Percentiles rank a stretch among this genome's conserved stretches.
phyloP scores from a whole-genome alignment of 2,888 invertebrate genomes.

The Clunio marinus region DNA sequence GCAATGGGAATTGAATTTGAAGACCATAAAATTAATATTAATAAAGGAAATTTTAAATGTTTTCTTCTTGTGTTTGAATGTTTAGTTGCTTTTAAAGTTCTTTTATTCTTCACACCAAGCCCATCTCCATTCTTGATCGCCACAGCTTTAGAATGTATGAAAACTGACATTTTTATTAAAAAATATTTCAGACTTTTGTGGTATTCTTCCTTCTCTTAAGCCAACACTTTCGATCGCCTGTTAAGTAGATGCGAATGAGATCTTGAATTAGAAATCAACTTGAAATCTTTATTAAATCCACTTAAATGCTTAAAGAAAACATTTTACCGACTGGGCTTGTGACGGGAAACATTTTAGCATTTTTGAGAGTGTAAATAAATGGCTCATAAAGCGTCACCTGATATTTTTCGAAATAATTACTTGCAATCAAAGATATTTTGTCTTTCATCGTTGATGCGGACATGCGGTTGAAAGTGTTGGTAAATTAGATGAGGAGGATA shows the following conservation, averaged over 20 bases:
- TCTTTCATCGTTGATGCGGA: slow-evolving; percentile 18
- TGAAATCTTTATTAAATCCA: not conserved
- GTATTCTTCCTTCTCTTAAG: not conserved
- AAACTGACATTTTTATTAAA: slow-evolving; percentile 25
- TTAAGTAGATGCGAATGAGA: not conserved
- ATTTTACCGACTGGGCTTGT: not conserved
- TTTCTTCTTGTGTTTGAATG: not conserved
- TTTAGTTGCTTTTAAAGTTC: not conserved
- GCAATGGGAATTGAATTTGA: slow-evolving; percentile 18
- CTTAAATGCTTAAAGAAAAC: not conserved
- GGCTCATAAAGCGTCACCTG: slow-evolving; percentile 24
- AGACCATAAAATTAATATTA: slow-evolving; percentile 31
- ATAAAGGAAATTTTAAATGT: slow-evolving; percentile 3
- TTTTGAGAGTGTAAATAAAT: slow-evolving; percentile 11
- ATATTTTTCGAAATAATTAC: slow-evolving; percentile 33
- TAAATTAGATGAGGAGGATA: not conserved
- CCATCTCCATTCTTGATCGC: not conserved
- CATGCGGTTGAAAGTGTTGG: too few species aligned
- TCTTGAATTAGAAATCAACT: not conserved
- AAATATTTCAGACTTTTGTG: not conserved
- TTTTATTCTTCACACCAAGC: not conserved
- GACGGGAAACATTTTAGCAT: not conserved
- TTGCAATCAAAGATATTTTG: slow-evolving; percentile 36
- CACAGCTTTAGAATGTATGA: not conserved
- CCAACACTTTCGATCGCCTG: not conserved